These are phyloP conservation scores for Toxotes jaculatrix DNA, from an alignment of 2,113 vertebrate genomes.

Conservation along the genomic window DNA sequence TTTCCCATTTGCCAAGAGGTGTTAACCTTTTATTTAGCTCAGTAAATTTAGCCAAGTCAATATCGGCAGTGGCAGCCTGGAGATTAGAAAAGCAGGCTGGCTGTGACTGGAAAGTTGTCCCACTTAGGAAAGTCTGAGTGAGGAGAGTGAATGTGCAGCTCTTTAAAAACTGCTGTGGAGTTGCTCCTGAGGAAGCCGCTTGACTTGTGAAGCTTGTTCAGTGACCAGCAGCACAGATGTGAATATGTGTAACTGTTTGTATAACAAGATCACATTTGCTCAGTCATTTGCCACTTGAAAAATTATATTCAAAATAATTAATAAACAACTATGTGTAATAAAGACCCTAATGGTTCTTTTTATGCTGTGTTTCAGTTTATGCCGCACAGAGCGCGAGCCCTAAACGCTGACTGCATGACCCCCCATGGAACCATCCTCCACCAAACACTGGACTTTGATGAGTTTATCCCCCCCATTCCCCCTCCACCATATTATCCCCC, in stretches of 20 bases:
- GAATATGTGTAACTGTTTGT: conserved; percentile 8
- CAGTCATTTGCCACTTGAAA: not conserved
- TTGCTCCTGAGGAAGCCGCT: conserved; percentile 3
- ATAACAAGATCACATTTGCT: not conserved
- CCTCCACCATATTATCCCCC: conserved; percentile 98
- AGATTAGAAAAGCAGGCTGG: conserved; percentile 51
- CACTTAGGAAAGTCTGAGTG: conserved; percentile 46
- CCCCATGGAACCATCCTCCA: conserved; percentile 93
- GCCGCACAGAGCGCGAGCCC: conserved; percentile 89
- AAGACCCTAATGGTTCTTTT: conserved; percentile 17
- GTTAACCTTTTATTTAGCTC: conserved; percentile 67
- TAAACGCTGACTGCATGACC: conserved; percentile 92
- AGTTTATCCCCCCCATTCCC: conserved; percentile 96
- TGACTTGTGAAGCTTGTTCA: not conserved
- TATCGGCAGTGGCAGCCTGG: conserved; percentile 46
- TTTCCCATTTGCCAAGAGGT: conserved; percentile 51
- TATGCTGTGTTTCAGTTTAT: conserved; percentile 89
- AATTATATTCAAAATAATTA: conserved; percentile 23
- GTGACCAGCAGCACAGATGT: not conserved
- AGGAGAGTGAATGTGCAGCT: not conserved
- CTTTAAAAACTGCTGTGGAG: conserved; percentile 1
- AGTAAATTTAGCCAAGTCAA: conserved; percentile 66
- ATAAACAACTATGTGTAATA: not conserved
- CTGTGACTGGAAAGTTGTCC: conserved; percentile 46
- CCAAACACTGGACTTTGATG: conserved; percentile 96